These are phyloP conservation scores for Dendropsophus ebraccatus DNA, from an alignment of 2,113 vertebrate species.

Conservation along the genomic window DNA sequence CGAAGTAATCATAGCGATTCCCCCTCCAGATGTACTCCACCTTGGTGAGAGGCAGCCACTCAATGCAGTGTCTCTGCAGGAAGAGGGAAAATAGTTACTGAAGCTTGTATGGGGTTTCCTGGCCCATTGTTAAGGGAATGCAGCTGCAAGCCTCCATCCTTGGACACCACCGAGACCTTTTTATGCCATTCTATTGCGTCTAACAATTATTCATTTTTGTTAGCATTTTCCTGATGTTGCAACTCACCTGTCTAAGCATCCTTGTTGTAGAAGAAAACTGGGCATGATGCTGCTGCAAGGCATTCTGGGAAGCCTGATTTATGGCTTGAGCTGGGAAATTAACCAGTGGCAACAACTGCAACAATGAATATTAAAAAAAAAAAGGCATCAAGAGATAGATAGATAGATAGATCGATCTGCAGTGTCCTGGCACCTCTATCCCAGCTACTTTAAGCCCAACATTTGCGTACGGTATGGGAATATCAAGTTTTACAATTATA, in stretches of 20 bases:
- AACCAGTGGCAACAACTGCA: conserved; percentile 73
- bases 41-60: conserved; percentile 79
- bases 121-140: background rate
- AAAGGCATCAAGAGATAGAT: background rate
- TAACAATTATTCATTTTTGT: background rate
- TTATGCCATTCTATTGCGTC: background rate
- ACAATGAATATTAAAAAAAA: background rate
- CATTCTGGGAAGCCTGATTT: conserved; percentile 69
- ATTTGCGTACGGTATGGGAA: no score
- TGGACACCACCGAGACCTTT: background rate
- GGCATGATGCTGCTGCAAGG: conserved; percentile 73
- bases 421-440: no score
- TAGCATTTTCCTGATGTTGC: background rate
- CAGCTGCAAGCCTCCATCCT: background rate
- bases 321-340: conserved; percentile 71
- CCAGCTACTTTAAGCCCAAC: no score
- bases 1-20: conserved; percentile 71
- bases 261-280: conserved; percentile 68
- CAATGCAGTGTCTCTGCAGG: conserved; percentile 76
- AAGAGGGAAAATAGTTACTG: conserved; percentile 36
- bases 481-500: no score
- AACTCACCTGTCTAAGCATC: conserved; percentile 78
- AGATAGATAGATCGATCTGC: no score
- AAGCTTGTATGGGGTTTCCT: background rate
- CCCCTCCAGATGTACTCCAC: conserved; percentile 76